Base-by-base conservation (phyloP, 2,888 invertebrate genomes). In the Spisula subtruncata region DNA sequence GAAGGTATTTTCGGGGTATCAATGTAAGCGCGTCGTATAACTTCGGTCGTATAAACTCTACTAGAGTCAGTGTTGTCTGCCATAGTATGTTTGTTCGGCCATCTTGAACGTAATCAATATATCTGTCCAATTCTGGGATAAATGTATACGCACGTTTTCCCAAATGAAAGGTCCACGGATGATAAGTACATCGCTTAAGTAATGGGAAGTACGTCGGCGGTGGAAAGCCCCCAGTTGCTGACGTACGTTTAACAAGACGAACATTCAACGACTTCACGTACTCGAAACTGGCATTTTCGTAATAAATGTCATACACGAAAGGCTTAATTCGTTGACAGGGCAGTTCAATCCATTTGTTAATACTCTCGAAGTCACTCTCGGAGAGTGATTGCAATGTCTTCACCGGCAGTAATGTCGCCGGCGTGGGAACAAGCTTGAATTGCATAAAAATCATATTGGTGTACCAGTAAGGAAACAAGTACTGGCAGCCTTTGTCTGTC, bases 101-200 rank as follows among this genome's bases (percentile, higher is more conserved):
- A 81, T 81, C 81, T 81, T 81, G 81, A 20, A 81, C 48, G 48
- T 81, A 81, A 25, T 25, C 6, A n/a, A 5, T 8, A 48, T 48
- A 81, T 81, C 48, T 41, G 25, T 25, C 25, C 41, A 81, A 2
- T 14, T 81, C 14, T n/a, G 81, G 25, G n/a, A 48, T 48, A 12
- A 81, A 48, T 46, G n/a, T 46, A n/a, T 81, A 81, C 1, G 48
- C 12, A 48, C 18, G 12, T 10, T 81, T 81, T n/a, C 46, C 41
- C 0, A 81, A 46, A 48, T 81, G 20, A 25, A 48, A n/a, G 46
- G 0, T 4, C 81, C 81, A 81, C 16, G 48, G 25, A 18, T 20
- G n/a, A n/a, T 12, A n/a, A 48, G 46, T 25, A 48, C 81, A 81
- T 46, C 46, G 32, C 20, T 41, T 14, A 5, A 81, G 48, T 48